These are phyloP conservation scores for Triplophysa bombifrons DNA, from an alignment of 2,797 vertebrate genomes.

Conservation along the genomic window DNA sequence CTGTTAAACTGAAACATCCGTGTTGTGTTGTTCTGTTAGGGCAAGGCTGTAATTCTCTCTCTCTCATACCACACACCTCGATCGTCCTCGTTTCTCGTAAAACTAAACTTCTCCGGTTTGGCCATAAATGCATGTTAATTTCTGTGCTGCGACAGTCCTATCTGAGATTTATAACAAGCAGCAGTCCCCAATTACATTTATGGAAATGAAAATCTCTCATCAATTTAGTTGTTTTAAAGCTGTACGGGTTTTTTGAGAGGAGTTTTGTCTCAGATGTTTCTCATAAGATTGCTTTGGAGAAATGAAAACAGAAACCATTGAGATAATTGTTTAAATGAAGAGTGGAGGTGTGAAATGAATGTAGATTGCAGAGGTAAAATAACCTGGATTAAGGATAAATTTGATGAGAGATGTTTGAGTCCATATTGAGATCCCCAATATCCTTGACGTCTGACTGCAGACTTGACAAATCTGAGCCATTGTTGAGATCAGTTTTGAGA, in stretches of 20 bases:
- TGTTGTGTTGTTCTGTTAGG: constrained; percentile 35
- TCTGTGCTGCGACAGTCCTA: background rate
- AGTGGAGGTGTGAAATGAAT: too few relatives aligned
- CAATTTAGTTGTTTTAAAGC: constrained; percentile 2
- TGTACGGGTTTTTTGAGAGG: background rate
- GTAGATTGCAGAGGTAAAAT: too few relatives aligned
- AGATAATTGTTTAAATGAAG: too few relatives aligned
- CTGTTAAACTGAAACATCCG: constrained; percentile 22
- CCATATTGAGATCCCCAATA: too few relatives aligned
- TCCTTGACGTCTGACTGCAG: too few relatives aligned
- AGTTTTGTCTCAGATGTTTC: background rate
- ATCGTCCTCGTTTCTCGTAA: background rate
- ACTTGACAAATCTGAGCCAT: too few relatives aligned
- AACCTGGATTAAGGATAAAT: too few relatives aligned
- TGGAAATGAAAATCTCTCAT: constrained; percentile 4
- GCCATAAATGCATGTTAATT: background rate
- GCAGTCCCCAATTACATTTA: background rate
- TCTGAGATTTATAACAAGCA: background rate
- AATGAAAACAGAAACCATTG: too few relatives aligned
- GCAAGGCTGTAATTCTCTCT: constrained; percentile 11
- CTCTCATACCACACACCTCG: background rate
- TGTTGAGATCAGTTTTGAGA: too few relatives aligned
- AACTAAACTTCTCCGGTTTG: background rate
- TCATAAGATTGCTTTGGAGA: too few relatives aligned
- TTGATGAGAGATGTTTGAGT: too few relatives aligned